Percentiles rank a stretch among this genome's conserved stretches.
phyloP scores from a whole-genome alignment of 2,888 invertebrate species.

The Euproctis similis region DNA sequence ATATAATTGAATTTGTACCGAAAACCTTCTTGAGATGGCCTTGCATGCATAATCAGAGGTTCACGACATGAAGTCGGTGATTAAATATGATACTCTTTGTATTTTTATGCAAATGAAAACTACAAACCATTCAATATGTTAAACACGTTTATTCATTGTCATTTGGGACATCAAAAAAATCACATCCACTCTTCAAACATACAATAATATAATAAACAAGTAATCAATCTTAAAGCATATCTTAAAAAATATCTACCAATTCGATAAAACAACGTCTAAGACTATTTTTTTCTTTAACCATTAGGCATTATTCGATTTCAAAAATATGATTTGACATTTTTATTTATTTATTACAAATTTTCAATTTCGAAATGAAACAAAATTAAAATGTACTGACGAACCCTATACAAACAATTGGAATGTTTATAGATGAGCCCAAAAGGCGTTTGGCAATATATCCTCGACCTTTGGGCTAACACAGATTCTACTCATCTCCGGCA shows the following conservation, averaged over 20 bases:
- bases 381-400: conserved; percentile 46
- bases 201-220: conserved; percentile 40
- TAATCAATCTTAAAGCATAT: conserved; percentile 23
- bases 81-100: too few species aligned
- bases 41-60: too few species aligned
- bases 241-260: conserved; percentile 15
- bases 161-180: too few species aligned
- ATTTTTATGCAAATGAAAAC: conserved; percentile 48
- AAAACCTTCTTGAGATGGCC: too few species aligned
- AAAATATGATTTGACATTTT: conserved; percentile 8
- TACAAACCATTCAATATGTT: conserved; percentile 51
- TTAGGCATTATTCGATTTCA: conserved; percentile 14
- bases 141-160: conserved; percentile 67
- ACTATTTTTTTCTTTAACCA: conserved; percentile 7
- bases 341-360: too few species aligned
- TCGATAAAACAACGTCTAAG: conserved; percentile 7
- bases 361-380: conserved; percentile 8
- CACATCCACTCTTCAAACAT: conserved; percentile 47
- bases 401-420: conserved; percentile 48
- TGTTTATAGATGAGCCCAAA: conserved; percentile 55
- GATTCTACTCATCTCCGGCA: conserved; percentile 51
- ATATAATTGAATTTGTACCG: too few species aligned
- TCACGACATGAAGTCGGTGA: background rate
- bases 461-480: conserved; percentile 53
- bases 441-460: conserved; percentile 57